These are phyloP conservation scores for Xanthia togata DNA, from an alignment of 2,888 invertebrate species.

Conservation along the genomic window DNA sequence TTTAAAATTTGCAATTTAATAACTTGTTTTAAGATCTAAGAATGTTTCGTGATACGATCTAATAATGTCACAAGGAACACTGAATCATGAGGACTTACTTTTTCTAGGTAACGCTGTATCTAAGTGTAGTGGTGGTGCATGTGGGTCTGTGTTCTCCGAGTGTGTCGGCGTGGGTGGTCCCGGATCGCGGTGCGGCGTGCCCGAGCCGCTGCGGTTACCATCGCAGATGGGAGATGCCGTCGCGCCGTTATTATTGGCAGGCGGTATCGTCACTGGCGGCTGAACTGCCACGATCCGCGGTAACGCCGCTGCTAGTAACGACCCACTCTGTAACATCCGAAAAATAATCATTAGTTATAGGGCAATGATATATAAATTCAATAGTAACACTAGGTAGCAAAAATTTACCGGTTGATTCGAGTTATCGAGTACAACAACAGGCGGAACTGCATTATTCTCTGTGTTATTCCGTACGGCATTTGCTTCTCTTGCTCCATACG, in stretches of 20 bases:
- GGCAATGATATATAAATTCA: background rate
- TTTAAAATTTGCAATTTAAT: background rate
- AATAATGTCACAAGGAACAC: background rate
- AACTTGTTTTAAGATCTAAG: background rate
- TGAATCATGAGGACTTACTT: slow-evolving; percentile 70
- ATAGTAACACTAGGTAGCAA: background rate
- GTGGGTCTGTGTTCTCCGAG: slow-evolving; percentile 86
- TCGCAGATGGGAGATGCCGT: slow-evolving; percentile 75
- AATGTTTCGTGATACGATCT: background rate
- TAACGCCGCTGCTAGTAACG: slow-evolving; percentile 92
- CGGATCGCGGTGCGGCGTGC: slow-evolving; percentile 84
- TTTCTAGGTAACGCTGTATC: slow-evolving; percentile 90
- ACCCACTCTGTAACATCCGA: slow-evolving; percentile 87
- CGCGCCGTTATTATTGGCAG: slow-evolving; percentile 80
- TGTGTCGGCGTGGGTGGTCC: slow-evolving; percentile 89
- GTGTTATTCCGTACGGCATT: slow-evolving; percentile 75
- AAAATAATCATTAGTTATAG: background rate
- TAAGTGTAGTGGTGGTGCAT: slow-evolving; percentile 87
- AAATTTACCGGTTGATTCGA: slow-evolving; percentile 83
- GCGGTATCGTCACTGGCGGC: slow-evolving; percentile 77
- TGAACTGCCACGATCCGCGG: slow-evolving; percentile 91
- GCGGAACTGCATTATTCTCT: slow-evolving; percentile 80
- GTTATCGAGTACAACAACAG: slow-evolving; percentile 86
- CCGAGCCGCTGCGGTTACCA: slow-evolving; percentile 74
- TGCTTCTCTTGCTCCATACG: slow-evolving; percentile 89